Conservation (phyloP, 2,113 vertebrate species). For the Percopsis transmontana region DNA sequence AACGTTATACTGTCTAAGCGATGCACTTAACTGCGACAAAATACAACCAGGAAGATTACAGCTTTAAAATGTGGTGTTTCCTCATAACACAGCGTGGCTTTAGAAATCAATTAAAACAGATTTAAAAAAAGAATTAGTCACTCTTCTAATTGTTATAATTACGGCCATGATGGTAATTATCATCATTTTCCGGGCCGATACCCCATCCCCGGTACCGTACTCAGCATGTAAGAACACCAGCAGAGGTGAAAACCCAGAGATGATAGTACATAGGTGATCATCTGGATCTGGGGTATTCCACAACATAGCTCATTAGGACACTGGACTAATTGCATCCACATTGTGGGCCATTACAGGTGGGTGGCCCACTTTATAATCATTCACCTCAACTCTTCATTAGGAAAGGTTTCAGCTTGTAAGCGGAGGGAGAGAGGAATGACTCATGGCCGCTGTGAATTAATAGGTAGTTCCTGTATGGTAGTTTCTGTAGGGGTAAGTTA, state of each 20-base stretch:
- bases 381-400: not conserved
- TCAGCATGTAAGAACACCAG: conserved; percentile 54
- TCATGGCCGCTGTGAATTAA: not conserved
- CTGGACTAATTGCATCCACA: conserved; percentile 72
- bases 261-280: conserved; percentile 76
- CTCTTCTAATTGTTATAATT: conserved; percentile 50
- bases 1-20: too few species aligned
- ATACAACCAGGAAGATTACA: too few species aligned
- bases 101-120: not conserved
- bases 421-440: not conserved
- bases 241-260: conserved; percentile 74
- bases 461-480: too few species aligned
- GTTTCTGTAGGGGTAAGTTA: too few species aligned
- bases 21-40: too few species aligned
- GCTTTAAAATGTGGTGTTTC: not conserved
- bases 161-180: conserved; percentile 35
- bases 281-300: conserved; percentile 61
- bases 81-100: not conserved
- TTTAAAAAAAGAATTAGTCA: conserved; percentile 28
- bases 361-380: conserved; percentile 47
- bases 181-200: conserved; percentile 32
- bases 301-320: conserved; percentile 80
- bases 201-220: conserved; percentile 4
- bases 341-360: conserved; percentile 84
- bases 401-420: conserved; percentile 1